Conservation (phyloP, 2,113 vertebrate species). For the Melanerpes formicivorus region DNA sequence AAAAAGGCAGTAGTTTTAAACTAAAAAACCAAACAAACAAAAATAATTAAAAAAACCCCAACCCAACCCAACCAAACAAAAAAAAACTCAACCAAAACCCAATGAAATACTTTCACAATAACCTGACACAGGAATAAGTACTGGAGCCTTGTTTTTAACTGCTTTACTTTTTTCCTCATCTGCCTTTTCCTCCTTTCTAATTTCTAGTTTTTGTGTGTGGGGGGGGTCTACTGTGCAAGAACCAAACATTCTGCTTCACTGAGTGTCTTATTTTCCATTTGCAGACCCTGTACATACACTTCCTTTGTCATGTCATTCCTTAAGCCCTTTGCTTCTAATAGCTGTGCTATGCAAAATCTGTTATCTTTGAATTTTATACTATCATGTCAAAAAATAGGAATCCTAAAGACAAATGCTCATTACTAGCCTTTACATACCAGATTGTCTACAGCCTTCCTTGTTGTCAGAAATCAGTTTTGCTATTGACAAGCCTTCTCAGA, state of each 20-base stretch:
- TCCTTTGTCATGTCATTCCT: conserved; percentile 43
- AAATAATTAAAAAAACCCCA: no score
- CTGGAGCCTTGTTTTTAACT: neutral
- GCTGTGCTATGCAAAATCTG: neutral
- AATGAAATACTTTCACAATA: neutral
- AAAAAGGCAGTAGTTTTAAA: neutral
- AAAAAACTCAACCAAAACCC: no score
- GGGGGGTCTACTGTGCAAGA: neutral
- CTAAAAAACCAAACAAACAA: neutral
- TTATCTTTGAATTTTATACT: neutral
- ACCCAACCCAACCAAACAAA: neutral
- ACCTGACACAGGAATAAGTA: neutral
- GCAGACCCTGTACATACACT: conserved; percentile 47
- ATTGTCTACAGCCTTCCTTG: neutral
- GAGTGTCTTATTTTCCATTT: neutral
- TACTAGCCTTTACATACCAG: neutral
- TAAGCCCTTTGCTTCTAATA: conserved; percentile 29
- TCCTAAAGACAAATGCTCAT: neutral
- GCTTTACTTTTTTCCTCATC: neutral
- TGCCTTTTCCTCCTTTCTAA: neutral
- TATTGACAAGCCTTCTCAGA: neutral
- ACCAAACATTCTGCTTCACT: conserved; percentile 19
- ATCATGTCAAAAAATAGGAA: neutral
- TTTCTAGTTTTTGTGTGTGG: neutral
- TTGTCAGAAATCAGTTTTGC: neutral